Conservation (phyloP, 2,113 vertebrate species). For the Nyctibius bracteatus region DNA sequence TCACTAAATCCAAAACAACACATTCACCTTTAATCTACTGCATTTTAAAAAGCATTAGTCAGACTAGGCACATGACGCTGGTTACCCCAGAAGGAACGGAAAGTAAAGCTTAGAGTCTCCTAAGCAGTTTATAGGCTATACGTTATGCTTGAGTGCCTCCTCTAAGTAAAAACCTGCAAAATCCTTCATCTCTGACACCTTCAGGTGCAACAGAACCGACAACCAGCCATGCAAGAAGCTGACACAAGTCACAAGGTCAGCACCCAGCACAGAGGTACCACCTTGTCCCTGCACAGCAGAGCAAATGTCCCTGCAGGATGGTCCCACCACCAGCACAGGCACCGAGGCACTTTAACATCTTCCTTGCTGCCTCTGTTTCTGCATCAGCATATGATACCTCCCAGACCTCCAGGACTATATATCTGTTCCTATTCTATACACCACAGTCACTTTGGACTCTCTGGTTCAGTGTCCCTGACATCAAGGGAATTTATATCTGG, state of each 20-base stretch:
- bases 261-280: neutral
- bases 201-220: neutral
- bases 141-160: neutral
- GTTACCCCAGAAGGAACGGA: slow-evolving; percentile 18
- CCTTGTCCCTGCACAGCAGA: neutral
- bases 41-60: slow-evolving; percentile 59
- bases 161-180: neutral
- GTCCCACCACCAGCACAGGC: neutral
- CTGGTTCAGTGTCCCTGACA: neutral
- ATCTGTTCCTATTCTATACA: neutral
- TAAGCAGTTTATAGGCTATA: slow-evolving; percentile 40
- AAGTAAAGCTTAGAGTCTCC: slow-evolving; percentile 43
- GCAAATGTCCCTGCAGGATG: neutral
- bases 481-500: neutral
- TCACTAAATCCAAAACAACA: slow-evolving; percentile 23
- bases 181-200: neutral
- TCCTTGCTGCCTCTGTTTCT: neutral
- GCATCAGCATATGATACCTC: neutral
- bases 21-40: slow-evolving; percentile 46
- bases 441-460: neutral
- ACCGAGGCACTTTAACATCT: fast-evolving
- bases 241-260: neutral
- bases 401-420: fast-evolving
- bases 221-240: neutral
- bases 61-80: slow-evolving; percentile 3